Base-by-base conservation (phyloP, 2,888 invertebrate genomes). In the Noctua comes region DNA sequence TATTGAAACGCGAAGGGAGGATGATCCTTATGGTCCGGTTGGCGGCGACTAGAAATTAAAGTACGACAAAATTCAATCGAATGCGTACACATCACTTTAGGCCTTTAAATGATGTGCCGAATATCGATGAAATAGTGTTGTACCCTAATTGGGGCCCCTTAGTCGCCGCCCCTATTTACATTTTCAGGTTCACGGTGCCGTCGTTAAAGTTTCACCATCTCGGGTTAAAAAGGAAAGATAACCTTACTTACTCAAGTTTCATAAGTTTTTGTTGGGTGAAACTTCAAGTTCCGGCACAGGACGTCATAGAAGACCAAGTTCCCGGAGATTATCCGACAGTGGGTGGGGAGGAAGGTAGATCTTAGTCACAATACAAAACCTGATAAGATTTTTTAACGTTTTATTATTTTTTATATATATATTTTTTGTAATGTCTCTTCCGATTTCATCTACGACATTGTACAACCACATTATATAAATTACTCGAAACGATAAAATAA, bases 401-500 rank as follows among this genome's bases (percentile, higher is more conserved):
- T 96, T 96, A 95, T 96, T 96, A 86, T 95, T 96, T 96, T 95
- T 95, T 95, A 95, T 94, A 95, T 96, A 88, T 87, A 87, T 88
- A 79, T 96, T 94, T 96, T 96, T 95, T 89, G 88, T 88, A 95
- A 95, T 96, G 96, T 96, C 96, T 94, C 94, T 92, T 93, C 94
- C 92, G 92, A 93, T 95, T 95, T 95, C 93, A 92, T 94, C 95
- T 92, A 93, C 93, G 96, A 96, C 95, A 96, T 96, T 95, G 95
- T 96, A 96, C 95, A 96, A 96, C 95, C 96, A 95, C 94, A 95
- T 95, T 93, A 94, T 96, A 96, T 97, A 96, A 96, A 96, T 97
- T 96, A 97, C 94, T 95, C 94, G 95, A 96, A 96, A 96, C 95
- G 95, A 97, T 96, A 96, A 95, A 96, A 96, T 96, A 96, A 93